phyloP scores from a whole-genome alignment of 2,113 vertebrate genomes.

The Trichechus manatus region DNA sequence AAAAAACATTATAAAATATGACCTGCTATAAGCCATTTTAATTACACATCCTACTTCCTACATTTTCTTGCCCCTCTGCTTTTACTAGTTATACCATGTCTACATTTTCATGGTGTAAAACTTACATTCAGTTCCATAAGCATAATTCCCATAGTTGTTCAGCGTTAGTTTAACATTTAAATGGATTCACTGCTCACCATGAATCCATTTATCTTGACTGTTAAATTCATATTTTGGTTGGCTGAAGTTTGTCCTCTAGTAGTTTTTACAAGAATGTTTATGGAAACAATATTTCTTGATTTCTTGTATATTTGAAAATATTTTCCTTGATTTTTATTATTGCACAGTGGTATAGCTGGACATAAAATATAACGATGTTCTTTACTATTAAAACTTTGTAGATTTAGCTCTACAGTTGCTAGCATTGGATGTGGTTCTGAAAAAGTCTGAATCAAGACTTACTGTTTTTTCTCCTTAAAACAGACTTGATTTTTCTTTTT shows the following conservation, averaged over 20 bases:
- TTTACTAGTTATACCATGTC: constrained; percentile 66
- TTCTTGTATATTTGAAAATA: constrained; percentile 72
- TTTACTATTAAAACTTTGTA: constrained; percentile 61
- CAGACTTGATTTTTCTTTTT: not conserved
- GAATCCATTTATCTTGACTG: constrained; percentile 59
- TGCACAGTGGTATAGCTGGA: constrained; percentile 54
- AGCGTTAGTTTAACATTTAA: constrained; percentile 56
- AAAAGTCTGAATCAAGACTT: not conserved
- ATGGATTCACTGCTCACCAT: constrained; percentile 55
- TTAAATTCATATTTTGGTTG: constrained; percentile 72
- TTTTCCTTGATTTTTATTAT: constrained; percentile 67
- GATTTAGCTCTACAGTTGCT: not conserved
- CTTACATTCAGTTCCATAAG: constrained; percentile 43
- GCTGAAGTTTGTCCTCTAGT: constrained; percentile 6
- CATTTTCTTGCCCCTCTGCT: constrained; percentile 30
- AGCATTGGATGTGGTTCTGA: not conserved
- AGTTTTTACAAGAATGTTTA: constrained; percentile 76
- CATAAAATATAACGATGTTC: constrained; percentile 60
- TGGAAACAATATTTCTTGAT: constrained; percentile 74
- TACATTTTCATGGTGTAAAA: constrained; percentile 24
- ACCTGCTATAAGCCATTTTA: constrained; percentile 39
- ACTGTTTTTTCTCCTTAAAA: constrained; percentile 32
- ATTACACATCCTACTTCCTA: not conserved
- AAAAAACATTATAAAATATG: constrained; percentile 52
- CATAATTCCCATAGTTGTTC: constrained; percentile 42